Base-by-base conservation (phyloP, 2,797 vertebrate genomes). In the Xenentodon cancila region DNA sequence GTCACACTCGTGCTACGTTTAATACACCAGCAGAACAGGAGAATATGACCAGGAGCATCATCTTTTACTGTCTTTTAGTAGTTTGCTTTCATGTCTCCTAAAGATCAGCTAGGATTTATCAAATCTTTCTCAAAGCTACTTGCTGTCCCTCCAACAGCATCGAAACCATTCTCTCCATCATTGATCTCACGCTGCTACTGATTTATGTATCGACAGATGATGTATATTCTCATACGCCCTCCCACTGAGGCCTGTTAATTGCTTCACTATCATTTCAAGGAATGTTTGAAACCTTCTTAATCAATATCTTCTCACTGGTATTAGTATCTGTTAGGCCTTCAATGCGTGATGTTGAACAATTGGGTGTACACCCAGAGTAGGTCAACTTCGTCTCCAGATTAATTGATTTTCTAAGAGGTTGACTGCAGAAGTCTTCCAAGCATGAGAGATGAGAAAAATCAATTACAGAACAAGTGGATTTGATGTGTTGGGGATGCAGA, bases 381-480 rank as follows among this genome's bases (percentile, higher is more conserved):
- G 76, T 82, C 75, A 76, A 18, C 70, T 52, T 45, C 16, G 40
- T 73, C 75, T 73, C 52, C 19, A 51, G 70, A 84, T 84, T 79
- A 79, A 86, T 87, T 83, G 87, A 88, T 87, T 87, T 84, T 79
- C 56, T 20, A 54, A 73, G 70, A 59, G 71, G 82, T 77, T 44
- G 79, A 74, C 73, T 63, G 71, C 74, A 52, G 13, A 53, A 21
- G 71, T 73, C 64, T 76, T 88, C 64, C 77, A 73, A 84, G 82
- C 49, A 18, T n/a, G 47, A n/a, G 50, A 75, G 81, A 84, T 82
- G 85, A 82, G 79, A 82, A 80, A 84, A 89, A 91, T 89, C 85
- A 68, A 87, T 90, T 84, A 87, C 54, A 0, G 49, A 86, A 86
- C 81, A 77, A 87, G 87, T 75, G 71, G 69, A 85, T 81, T 79